Conservation (phyloP, 2,888 invertebrate species). For the Epistrophe eligans region DNA sequence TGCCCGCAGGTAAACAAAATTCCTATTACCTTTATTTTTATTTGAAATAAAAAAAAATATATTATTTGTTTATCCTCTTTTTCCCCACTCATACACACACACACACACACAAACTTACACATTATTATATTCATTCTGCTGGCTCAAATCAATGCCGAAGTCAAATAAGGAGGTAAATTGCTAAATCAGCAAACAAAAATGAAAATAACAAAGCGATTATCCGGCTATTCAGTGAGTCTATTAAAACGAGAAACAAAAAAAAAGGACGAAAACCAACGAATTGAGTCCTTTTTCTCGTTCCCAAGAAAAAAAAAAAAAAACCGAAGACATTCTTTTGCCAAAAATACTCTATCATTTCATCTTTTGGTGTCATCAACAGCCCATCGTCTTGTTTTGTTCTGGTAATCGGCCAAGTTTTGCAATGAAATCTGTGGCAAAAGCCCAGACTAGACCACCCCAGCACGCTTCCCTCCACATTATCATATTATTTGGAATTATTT, state of each 20-base stretch:
- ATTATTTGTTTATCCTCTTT: conserved; percentile 35
- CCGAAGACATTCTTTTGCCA: conserved; percentile 65
- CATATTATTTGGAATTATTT: conserved; percentile 70
- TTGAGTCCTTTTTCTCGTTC: conserved; percentile 36
- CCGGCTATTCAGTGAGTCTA: conserved; percentile 70
- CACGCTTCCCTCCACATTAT: conserved; percentile 27
- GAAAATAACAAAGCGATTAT: conserved; percentile 75
- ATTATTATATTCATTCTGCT: background rate
- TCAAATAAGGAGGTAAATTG: conserved; percentile 56
- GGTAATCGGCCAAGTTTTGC: conserved; percentile 80
- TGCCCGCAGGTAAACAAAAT: conserved; percentile 37
- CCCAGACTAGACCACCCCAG: background rate
- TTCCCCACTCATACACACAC: background rate
- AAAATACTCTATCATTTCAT: conserved; percentile 76
- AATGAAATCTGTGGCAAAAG: conserved; percentile 20
- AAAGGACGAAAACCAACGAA: conserved; percentile 23
- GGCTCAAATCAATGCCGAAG: conserved; percentile 48
- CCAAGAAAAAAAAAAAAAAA: conserved; percentile 20
- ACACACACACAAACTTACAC: background rate
- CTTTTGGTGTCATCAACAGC: conserved; percentile 79
- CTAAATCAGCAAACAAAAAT: conserved; percentile 70
- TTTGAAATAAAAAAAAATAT: conserved; percentile 31
- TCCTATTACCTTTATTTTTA: conserved; percentile 34
- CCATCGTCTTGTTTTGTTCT: conserved; percentile 77
- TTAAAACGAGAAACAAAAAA: conserved; percentile 54